Evolutionary conservation across 2,113 vertebrate species (phyloP).

Genomic region (Callionymus lyra): DNA sequence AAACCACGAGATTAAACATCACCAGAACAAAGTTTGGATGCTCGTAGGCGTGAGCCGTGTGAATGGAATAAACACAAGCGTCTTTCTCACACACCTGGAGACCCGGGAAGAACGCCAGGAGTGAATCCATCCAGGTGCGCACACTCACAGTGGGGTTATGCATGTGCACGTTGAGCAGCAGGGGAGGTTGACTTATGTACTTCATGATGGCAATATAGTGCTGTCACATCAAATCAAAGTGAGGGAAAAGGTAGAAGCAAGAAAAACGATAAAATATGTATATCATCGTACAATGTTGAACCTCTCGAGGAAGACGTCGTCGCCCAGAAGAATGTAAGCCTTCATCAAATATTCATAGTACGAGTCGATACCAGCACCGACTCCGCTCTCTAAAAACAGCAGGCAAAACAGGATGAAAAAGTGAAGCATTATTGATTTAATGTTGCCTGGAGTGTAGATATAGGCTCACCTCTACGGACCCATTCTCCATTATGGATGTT

Average conservation of each 20-base stretch:
- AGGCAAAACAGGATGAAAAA: not conserved
- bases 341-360: conserved; percentile 98
- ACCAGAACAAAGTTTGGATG: too few species aligned
- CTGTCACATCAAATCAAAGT: conserved; percentile 48
- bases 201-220: conserved; percentile 98
- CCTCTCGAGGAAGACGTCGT: conserved; percentile 87
- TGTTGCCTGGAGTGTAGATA: not conserved
- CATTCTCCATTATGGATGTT: conserved; percentile 98
- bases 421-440: too few species aligned
- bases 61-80: too few species aligned
- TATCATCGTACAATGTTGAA: conserved; percentile 85
- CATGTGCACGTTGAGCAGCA: conserved; percentile 94
- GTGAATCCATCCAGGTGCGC: conserved; percentile 96
- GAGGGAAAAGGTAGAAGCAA: conserved; percentile 4
- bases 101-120: conserved; percentile 96
- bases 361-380: conserved; percentile 95
- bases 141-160: conserved; percentile 84
- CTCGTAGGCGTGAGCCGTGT: too few species aligned
- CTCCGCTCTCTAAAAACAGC: conserved; percentile 80
- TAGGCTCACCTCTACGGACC: conserved; percentile 65
- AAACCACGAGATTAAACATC: too few species aligned
- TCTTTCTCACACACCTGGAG: too few species aligned
- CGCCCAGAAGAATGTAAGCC: conserved; percentile 94
- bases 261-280: not conserved
- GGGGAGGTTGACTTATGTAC: conserved; percentile 95